Percentiles rank a stretch among this genome's conserved stretches.
These are phyloP conservation scores for Drosophila leontia DNA, from an alignment of 1,140 invertebrate genomes.

Conservation along the genomic window DNA sequence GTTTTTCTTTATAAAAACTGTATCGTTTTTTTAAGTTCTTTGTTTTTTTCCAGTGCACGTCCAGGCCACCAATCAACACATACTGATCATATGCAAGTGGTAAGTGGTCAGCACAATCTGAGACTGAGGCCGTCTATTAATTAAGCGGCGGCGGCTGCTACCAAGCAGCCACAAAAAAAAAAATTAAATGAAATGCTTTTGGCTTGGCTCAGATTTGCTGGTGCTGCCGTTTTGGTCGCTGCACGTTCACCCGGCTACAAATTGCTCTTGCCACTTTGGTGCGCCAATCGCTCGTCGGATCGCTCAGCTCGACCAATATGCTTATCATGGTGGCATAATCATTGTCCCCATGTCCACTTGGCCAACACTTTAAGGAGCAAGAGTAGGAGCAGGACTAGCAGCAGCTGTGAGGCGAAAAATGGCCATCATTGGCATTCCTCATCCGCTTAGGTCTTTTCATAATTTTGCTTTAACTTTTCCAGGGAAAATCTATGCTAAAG, in stretches of 20 bases:
- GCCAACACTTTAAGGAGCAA: constrained; percentile 6
- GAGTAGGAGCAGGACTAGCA: constrained; percentile 2
- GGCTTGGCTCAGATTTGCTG: constrained; percentile 28
- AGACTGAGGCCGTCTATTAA: constrained; percentile 72
- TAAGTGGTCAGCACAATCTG: constrained; percentile 55
- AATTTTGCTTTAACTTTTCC: constrained; percentile 28
- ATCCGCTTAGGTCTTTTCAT: constrained; percentile 27
- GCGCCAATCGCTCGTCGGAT: constrained; percentile 57
- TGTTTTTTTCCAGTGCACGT: background rate
- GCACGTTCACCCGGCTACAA: constrained; percentile 79
- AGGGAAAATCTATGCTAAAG: constrained; percentile 17
- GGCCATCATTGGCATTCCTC: constrained; percentile 26
- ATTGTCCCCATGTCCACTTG: constrained; percentile 16
- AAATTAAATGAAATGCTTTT: constrained; percentile 46
- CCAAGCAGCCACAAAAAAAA: constrained; percentile 39
- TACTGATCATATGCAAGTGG: constrained; percentile 81
- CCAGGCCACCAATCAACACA: constrained; percentile 68
- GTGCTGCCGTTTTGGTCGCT: constrained; percentile 75
- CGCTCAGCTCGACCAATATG: constrained; percentile 63
- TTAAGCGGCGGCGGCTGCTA: constrained; percentile 51
- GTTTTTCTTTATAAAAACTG: background rate
- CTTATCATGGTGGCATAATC: constrained; percentile 70
- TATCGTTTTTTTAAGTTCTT: background rate
- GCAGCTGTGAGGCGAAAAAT: constrained; percentile 25
- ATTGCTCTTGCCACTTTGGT: constrained; percentile 82